A percentile compares a stretch with the other conserved stretches of the same genome.
These are phyloP conservation scores for Pollenia angustigena DNA, from an alignment of 2,888 invertebrate genomes.

Conservation along the genomic window DNA sequence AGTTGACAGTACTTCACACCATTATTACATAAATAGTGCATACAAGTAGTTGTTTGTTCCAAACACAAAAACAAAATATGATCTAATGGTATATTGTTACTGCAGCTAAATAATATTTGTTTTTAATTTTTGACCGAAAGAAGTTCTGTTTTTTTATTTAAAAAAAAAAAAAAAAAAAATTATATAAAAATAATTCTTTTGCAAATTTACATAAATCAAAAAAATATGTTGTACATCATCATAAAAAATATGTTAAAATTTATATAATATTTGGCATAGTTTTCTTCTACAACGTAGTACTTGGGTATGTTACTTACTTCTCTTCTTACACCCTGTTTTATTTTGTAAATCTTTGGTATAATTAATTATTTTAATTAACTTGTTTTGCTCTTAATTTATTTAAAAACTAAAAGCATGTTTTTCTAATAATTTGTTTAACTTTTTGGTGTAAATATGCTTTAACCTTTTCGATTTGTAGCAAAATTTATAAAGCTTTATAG, in stretches of 20 bases:
- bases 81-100: slow-evolving; percentile 5
- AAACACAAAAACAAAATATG: slow-evolving; percentile 1
- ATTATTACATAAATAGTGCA: slow-evolving; percentile 7
- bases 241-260: slow-evolving; percentile 54
- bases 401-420: slow-evolving; percentile 53
- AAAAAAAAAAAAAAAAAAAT: slow-evolving; percentile 2
- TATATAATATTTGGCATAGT: slow-evolving; percentile 61
- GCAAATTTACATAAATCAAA: slow-evolving; percentile 43
- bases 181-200: slow-evolving; percentile 28
- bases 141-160: slow-evolving; percentile 9
- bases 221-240: slow-evolving; percentile 40
- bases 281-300: slow-evolving; percentile 67
- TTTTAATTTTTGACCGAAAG: not conserved
- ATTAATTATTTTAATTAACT: slow-evolving; percentile 2
- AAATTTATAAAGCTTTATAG: not conserved
- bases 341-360: not conserved
- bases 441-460: slow-evolving; percentile 8
- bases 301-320: slow-evolving; percentile 71
- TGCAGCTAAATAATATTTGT: slow-evolving; percentile 35
- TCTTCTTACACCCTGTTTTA: slow-evolving; percentile 43
- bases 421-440: not conserved
- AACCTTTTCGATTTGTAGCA: not conserved
- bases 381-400: slow-evolving; percentile 6
- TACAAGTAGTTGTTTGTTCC: slow-evolving; percentile 52
- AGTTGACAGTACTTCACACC: slow-evolving; percentile 13